Conservation (phyloP, 2,797 vertebrate genomes). For the Cacajao melanocephalus region DNA sequence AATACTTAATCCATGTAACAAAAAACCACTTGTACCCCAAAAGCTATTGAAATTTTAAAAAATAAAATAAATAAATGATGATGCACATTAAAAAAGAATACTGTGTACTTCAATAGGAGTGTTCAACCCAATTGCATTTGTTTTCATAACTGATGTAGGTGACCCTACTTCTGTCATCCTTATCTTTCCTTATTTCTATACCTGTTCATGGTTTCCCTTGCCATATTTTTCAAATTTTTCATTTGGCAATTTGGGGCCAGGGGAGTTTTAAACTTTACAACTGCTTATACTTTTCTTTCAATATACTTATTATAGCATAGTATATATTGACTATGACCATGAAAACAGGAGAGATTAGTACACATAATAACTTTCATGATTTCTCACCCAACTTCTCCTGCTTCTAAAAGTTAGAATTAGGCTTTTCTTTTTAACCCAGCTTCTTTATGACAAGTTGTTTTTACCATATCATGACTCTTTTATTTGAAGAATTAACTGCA, state of each 20-base stretch:
- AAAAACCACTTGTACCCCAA: background rate
- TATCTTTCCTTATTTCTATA: background rate
- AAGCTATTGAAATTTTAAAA: background rate
- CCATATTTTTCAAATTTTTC: background rate
- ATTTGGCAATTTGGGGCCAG: too few species aligned
- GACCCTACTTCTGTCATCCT: background rate
- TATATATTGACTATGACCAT: background rate
- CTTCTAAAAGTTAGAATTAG: background rate
- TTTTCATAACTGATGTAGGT: background rate
- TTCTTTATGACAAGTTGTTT: background rate
- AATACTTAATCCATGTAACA: background rate
- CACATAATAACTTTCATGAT: background rate
- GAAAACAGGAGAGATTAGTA: background rate
- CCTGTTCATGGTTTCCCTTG: background rate
- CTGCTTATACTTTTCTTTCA: background rate
- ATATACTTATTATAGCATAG: background rate
- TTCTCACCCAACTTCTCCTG: background rate
- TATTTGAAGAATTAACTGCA: background rate
- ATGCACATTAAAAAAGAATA: too few species aligned
- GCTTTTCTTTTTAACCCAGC: background rate
- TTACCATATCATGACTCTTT: background rate
- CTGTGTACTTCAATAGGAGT: background rate
- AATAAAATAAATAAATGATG: background rate
- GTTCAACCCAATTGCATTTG: background rate
- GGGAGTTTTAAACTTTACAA: background rate